These are phyloP conservation scores for Trileptium ribeirensis DNA, from an alignment of 2,888 invertebrate species.

Conservation along the genomic window DNA sequence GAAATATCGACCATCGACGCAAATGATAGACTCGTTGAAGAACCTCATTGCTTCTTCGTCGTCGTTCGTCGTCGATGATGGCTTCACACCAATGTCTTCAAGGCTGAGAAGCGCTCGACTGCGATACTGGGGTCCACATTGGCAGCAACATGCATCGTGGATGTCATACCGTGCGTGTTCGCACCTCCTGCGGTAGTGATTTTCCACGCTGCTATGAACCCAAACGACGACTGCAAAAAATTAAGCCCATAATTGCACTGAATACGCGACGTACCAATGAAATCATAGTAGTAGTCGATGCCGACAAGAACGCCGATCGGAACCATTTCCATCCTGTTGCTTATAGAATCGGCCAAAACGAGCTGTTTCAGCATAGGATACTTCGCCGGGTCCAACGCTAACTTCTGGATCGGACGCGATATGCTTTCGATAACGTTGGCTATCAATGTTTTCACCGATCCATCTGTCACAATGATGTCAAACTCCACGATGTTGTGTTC, in stretches of 20 bases:
- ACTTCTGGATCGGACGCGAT: not conserved
- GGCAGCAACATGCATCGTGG: not conserved
- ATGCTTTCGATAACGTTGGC: not conserved
- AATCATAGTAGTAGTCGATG: conserved; percentile 13
- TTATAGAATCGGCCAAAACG: not conserved
- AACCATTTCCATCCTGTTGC: not conserved
- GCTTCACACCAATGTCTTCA: not conserved
- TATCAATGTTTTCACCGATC: not conserved
- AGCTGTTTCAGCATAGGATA: not conserved
- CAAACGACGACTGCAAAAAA: not conserved
- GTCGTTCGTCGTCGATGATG: not conserved
- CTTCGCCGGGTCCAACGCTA: not conserved
- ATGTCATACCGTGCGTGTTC: not conserved
- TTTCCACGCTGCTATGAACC: not conserved
- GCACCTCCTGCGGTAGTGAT: not conserved
- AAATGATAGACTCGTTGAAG: not conserved
- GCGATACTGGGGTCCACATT: not conserved
- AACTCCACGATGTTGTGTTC: not conserved
- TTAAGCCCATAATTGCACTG: not conserved
- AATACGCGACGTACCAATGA: not conserved
- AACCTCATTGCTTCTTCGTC: not conserved
- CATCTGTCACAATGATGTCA: not conserved
- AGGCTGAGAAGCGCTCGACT: not conserved
- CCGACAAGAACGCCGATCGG: not conserved
- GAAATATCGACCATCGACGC: not conserved